These are phyloP conservation scores for Lineus longissimus DNA, from an alignment of 1,140 invertebrate species.

Conservation along the genomic window DNA sequence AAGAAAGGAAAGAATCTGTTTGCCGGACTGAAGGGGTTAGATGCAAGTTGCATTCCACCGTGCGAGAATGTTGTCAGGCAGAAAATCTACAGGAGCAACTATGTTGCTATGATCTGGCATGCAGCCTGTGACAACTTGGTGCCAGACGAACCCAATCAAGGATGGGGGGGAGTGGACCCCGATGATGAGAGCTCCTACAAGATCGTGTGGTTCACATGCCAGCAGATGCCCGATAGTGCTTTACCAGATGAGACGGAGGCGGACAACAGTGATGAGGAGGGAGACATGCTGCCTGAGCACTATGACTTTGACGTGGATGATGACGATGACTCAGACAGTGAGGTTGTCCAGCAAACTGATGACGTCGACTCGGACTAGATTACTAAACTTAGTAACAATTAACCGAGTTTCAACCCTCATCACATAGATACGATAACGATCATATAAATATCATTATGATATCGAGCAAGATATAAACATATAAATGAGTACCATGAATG, in stretches of 20 bases:
- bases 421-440: too few relatives aligned
- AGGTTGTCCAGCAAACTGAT: too few relatives aligned
- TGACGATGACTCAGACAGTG: too few relatives aligned
- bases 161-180: background rate
- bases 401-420: too few relatives aligned
- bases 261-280: background rate
- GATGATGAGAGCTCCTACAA: too few relatives aligned
- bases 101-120: conserved; percentile 1
- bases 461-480: too few relatives aligned
- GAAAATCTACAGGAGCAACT: background rate
- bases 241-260: background rate
- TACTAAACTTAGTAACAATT: too few relatives aligned
- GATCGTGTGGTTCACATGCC: background rate
- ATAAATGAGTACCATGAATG: too few relatives aligned
- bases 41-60: conserved; percentile 6
- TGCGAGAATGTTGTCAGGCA: background rate
- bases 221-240: background rate
- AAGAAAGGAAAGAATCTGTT: conserved; percentile 5
- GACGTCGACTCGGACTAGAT: too few relatives aligned
- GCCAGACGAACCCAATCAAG: background rate
- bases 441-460: too few relatives aligned
- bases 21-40: conserved; percentile 8
- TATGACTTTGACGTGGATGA: too few relatives aligned
- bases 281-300: too few relatives aligned
- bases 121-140: background rate